A percentile compares a stretch with the other conserved stretches of the same genome.
Conservation (phyloP, 2,888 invertebrate species). For the Deilephila porcellus region DNA sequence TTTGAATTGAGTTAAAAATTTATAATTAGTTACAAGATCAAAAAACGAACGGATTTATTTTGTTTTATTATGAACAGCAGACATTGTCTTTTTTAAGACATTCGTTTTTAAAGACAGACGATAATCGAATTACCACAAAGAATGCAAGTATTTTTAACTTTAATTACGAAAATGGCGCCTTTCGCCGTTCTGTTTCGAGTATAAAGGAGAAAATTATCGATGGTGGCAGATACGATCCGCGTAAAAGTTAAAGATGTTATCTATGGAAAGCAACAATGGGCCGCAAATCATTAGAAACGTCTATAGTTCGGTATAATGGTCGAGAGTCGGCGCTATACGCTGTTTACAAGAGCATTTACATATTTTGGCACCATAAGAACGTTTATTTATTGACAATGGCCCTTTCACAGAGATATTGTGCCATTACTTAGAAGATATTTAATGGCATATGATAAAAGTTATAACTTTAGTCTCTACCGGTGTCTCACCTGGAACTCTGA, state of each 20-base stretch:
- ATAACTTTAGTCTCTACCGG: too few relatives aligned
- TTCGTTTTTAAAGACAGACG: neutral
- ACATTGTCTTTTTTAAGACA: neutral
- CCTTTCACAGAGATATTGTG: neutral
- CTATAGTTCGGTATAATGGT: slow-evolving; percentile 8
- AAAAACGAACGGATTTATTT: neutral
- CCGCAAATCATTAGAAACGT: slow-evolving; percentile 23
- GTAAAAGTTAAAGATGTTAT: slow-evolving; percentile 21
- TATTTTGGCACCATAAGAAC: slow-evolving; percentile 2
- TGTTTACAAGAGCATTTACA: neutral
- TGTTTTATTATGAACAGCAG: neutral
- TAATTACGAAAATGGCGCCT: slow-evolving; percentile 10
- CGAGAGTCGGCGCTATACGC: neutral
- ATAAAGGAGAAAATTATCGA: slow-evolving; percentile 7
- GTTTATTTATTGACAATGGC: neutral
- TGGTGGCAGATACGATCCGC: slow-evolving; percentile 18
- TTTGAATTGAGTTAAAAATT: neutral
- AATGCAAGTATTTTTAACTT: neutral
- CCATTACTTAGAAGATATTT: neutral
- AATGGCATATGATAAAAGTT: too few relatives aligned
- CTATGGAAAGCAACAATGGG: slow-evolving; percentile 24
- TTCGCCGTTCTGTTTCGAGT: slow-evolving; percentile 6
- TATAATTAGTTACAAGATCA: neutral
- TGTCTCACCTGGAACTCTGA: too few relatives aligned
- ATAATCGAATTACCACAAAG: neutral